Conservation (phyloP, 1,140 invertebrate species). For the Cydia amplana region DNA sequence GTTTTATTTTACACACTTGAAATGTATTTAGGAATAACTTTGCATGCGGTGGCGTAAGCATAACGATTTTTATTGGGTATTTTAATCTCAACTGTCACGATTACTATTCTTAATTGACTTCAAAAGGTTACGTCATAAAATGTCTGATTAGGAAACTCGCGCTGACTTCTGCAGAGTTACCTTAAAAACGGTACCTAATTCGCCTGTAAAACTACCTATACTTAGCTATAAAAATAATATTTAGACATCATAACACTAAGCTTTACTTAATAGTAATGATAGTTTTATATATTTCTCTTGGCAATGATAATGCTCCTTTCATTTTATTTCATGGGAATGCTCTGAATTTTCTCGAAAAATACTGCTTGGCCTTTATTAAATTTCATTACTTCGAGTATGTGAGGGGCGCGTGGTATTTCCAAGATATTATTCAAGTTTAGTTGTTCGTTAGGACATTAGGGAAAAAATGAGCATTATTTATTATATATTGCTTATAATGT, state of each 20-base stretch:
- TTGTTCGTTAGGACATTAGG: not conserved
- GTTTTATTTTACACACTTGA: not conserved
- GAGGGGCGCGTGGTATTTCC: slow-evolving; percentile 18
- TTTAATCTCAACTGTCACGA: too few species aligned
- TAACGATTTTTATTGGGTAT: not conserved
- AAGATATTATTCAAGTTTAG: not conserved
- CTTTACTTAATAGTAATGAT: not conserved
- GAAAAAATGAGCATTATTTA: not conserved
- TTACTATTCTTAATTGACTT: too few species aligned
- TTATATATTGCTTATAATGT: not conserved
- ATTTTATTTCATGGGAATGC: not conserved
- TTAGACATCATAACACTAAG: too few species aligned
- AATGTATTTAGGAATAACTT: too few species aligned
- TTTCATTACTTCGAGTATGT: slow-evolving; percentile 26
- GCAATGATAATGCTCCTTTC: not conserved
- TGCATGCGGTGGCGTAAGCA: not conserved
- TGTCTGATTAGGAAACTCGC: too few species aligned
- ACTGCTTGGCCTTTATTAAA: slow-evolving; percentile 41
- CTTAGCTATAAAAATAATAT: too few species aligned
- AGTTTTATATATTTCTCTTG: not conserved
- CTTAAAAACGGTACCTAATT: too few species aligned
- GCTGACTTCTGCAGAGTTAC: too few species aligned
- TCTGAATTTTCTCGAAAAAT: slow-evolving; percentile 34
- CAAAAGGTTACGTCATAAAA: too few species aligned
- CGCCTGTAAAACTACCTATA: too few species aligned